A percentile compares a stretch with the other conserved stretches of the same genome.
Conservation (phyloP, 2,888 invertebrate genomes). For the Drosophila buzzatii region DNA sequence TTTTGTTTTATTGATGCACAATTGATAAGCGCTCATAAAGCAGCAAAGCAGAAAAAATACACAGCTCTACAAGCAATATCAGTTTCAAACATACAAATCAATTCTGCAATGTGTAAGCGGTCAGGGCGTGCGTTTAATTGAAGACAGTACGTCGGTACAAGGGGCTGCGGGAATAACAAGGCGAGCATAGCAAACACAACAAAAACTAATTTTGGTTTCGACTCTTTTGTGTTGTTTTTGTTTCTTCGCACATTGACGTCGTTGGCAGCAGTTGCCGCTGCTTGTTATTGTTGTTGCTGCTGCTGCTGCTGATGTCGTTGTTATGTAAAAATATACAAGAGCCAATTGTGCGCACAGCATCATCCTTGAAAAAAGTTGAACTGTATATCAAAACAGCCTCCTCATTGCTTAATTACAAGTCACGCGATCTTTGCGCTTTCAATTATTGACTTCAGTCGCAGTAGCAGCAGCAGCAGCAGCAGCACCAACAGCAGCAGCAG, state of each 20-base stretch:
- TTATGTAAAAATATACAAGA: constrained; percentile 53
- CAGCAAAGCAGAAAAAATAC: constrained; percentile 10
- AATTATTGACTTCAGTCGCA: constrained; percentile 11
- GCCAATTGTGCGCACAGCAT: constrained; percentile 43
- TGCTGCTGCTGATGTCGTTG: constrained; percentile 23
- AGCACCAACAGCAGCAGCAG: background rate
- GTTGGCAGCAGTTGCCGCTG: constrained; percentile 55
- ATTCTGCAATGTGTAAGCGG: constrained; percentile 49
- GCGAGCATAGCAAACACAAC: constrained; percentile 36
- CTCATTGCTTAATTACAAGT: constrained; percentile 29
- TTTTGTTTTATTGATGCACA: constrained; percentile 57
- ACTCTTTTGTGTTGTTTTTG: constrained; percentile 17
- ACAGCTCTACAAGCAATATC: constrained; percentile 14
- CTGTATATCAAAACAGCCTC: constrained; percentile 2
- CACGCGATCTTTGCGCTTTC: constrained; percentile 37
- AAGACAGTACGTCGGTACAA: constrained; percentile 37
- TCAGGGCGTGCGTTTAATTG: constrained; percentile 34
- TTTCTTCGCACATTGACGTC: constrained; percentile 44
- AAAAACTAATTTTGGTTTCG: constrained; percentile 40
- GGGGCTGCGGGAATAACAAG: constrained; percentile 41
- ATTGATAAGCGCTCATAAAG: constrained; percentile 51
- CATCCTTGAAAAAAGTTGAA: constrained; percentile 43
- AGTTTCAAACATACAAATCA: constrained; percentile 26
- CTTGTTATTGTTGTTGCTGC: constrained; percentile 24
- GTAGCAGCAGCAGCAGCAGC: constrained; percentile 5